A percentile compares a stretch with the other conserved stretches of the same genome.
Conservation (phyloP, 2,888 invertebrate species). For the Alsophila aescularia region DNA sequence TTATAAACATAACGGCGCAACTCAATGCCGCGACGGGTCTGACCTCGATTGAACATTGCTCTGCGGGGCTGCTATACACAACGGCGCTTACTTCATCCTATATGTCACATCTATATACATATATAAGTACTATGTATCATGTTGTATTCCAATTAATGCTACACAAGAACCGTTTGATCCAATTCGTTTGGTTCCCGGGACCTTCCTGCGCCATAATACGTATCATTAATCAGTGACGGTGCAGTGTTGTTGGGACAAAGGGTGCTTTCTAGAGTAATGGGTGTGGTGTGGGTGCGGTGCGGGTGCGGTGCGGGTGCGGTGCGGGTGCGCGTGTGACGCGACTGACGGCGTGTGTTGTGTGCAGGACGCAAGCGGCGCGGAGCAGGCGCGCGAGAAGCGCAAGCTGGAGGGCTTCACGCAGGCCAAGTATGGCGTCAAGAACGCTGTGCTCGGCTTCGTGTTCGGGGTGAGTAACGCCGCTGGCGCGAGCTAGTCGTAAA, state of each 20-base stretch:
- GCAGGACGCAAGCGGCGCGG: constrained; percentile 74
- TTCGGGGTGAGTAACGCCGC: constrained; percentile 88
- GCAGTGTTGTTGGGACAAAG: background rate
- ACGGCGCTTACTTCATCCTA: too few species aligned
- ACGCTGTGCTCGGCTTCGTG: constrained; percentile 91
- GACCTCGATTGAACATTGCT: background rate
- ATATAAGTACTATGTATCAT: too few species aligned
- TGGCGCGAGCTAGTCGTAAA: too few species aligned
- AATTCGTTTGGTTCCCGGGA: background rate
- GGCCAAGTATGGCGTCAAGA: constrained; percentile 89
- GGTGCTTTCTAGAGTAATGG: background rate
- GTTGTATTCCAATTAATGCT: too few species aligned
- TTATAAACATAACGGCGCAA: background rate
- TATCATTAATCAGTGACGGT: constrained; percentile 1
- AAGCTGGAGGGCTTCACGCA: constrained; percentile 87
- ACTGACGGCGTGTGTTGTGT: constrained; percentile 50
- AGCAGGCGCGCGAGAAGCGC: constrained; percentile 87
- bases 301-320: constrained; percentile 23
- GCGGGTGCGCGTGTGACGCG: constrained; percentile 18
- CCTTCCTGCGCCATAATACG: background rate
- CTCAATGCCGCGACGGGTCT: background rate
- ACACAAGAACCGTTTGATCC: background rate
- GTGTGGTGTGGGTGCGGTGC: constrained; percentile 4
- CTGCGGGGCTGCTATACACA: too few species aligned
- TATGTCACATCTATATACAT: too few species aligned